These are phyloP conservation scores for Calliscelio sp. DNA, from an alignment of 2,888 invertebrate genomes.

Conservation along the genomic window DNA sequence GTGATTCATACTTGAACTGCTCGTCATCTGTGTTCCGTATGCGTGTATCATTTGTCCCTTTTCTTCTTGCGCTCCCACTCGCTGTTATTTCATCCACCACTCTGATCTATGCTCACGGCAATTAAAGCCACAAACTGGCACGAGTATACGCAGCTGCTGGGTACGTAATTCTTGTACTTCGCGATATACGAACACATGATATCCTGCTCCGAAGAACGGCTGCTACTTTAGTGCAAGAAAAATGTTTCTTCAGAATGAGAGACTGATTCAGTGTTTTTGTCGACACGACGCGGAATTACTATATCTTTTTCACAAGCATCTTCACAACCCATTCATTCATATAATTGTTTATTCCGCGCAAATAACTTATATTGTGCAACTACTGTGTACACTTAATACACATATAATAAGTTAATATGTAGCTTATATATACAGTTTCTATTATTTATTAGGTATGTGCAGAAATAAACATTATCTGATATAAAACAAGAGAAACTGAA, in stretches of 20 bases:
- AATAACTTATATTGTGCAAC: too few relatives aligned
- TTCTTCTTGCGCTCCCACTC: too few relatives aligned
- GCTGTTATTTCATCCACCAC: too few relatives aligned
- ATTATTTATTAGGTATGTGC: too few relatives aligned
- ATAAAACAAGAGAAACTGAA: too few relatives aligned
- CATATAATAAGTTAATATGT: too few relatives aligned
- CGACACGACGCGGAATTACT: conserved; percentile 17
- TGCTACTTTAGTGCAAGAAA: conserved; percentile 18
- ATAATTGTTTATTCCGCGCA: conserved; percentile 8
- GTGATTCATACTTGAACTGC: too few relatives aligned
- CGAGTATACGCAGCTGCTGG: conserved; percentile 57
- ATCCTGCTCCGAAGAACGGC: conserved; percentile 29
- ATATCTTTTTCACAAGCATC: conserved; percentile 14
- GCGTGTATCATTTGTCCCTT: too few relatives aligned
- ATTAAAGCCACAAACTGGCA: conserved; percentile 65
- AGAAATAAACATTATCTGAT: too few relatives aligned
- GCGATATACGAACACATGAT: conserved; percentile 29
- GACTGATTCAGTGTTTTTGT: conserved; percentile 27
- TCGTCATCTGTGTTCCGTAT: too few relatives aligned
- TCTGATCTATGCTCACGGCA: conserved; percentile 59
- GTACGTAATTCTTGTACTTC: conserved; percentile 55
- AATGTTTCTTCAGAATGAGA: conserved; percentile 30
- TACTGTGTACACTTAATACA: too few relatives aligned
- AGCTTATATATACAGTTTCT: too few relatives aligned
- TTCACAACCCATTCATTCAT: conserved; percentile 13